Evolutionary conservation across 1,140 invertebrate genomes (phyloP), one percentile per base, ranked within the genome.

Genomic region (Drosophila sproati): DNA sequence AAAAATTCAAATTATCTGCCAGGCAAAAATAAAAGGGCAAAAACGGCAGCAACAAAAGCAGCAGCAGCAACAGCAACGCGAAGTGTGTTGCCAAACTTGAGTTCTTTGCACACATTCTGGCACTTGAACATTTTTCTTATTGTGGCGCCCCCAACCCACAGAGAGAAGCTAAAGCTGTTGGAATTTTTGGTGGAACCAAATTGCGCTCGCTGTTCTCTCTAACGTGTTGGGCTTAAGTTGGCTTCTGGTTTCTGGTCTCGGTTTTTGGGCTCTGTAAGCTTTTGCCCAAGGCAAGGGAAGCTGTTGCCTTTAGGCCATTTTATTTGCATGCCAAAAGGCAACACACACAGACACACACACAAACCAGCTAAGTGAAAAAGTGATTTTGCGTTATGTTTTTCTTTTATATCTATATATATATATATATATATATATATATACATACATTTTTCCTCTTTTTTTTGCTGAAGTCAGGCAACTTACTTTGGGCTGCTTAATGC

Each of bases 31-130:
- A 43, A 73, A 74, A 80, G 43, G 35, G 62, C 76, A 75, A 77
- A 83, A 60, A 48, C 78, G 80, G 12, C 71, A 45, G 5, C 43
- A 64, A 50, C 43, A 76, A 28, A 54, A 20, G 34, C 31, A 41
- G 28, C 28, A 32, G 43, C 51, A 47, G 32, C 3, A 64, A 56
- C 34, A 60, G 41, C n/a, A 10, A 55, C 73, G 59, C 51, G 77
- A 60, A 83, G 81, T 85, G 77, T 77, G 82, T 73, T 73, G 80
- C 77, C 77, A 80, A 88, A 88, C 80, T 88, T 80, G 83, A 88
- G 83, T 88, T 88, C 83, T 88, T 89, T 89, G 83, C 83, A 89
- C 83, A 88, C 83, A 88, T 88, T 88, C 85, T 88, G 85, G 77
- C 85, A 88, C 83, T 88, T 88, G 80, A 88, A 78, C 80, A 88